Evolutionary conservation across 1,140 invertebrate species (phyloP).

Genomic region (Pachypsylla venusta): DNA sequence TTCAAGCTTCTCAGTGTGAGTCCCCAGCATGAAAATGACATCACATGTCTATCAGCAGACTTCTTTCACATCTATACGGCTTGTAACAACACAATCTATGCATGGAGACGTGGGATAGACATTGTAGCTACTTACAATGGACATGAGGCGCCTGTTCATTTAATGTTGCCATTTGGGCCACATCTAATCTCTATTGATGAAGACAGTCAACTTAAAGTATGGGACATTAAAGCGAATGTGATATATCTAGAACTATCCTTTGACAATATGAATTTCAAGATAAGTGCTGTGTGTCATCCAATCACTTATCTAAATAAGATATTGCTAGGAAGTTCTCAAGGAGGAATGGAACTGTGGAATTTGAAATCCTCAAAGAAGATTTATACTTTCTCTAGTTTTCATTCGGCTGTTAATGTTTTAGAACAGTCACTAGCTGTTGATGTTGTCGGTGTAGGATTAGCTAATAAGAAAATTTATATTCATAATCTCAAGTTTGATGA

Average conservation of each 20-base stretch:
- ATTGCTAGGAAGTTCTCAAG: conserved; percentile 79
- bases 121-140: conserved; percentile 67
- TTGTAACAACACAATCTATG: conserved; percentile 54
- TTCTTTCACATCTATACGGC: conserved; percentile 69
- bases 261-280: conserved; percentile 50
- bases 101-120: conserved; percentile 76
- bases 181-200: conserved; percentile 78
- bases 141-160: conserved; percentile 52
- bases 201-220: conserved; percentile 58
- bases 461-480: conserved; percentile 64
- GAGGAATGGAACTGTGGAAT: conserved; percentile 81
- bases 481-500: conserved; percentile 82
- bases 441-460: conserved; percentile 73
- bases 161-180: conserved; percentile 71
- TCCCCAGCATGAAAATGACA: conserved; percentile 60
- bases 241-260: conserved; percentile 53
- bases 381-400: conserved; percentile 68
- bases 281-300: conserved; percentile 71
- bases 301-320: conserved; percentile 90
- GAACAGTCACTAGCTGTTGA: conserved; percentile 78
- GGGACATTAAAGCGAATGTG: conserved; percentile 65
- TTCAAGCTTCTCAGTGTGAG: conserved; percentile 71
- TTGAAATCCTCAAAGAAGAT: conserved; percentile 61
- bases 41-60: conserved; percentile 66
- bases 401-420: conserved; percentile 47